phyloP scores from a whole-genome alignment of 2,797 vertebrate species.

The Otolemur crassicaudatus region DNA sequence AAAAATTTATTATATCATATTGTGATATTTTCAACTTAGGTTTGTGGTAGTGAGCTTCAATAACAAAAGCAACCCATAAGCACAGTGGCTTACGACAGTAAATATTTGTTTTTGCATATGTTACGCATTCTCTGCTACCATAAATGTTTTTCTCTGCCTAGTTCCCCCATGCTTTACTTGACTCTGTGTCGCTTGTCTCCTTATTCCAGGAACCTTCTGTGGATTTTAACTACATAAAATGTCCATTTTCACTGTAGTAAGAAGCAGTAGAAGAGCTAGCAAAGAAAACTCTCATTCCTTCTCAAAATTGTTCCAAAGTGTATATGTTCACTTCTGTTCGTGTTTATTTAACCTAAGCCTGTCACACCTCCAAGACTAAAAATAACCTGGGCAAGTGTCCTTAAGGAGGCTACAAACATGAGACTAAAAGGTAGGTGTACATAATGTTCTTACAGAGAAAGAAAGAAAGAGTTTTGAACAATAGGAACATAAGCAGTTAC shows the following conservation, averaged over 20 bases:
- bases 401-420: background rate
- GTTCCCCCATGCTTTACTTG: background rate
- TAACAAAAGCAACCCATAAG: background rate
- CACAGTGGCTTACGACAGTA: background rate
- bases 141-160: background rate
- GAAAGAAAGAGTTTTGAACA: background rate
- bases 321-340: background rate
- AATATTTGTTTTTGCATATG: background rate
- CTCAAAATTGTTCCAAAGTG: background rate
- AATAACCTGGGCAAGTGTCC: background rate
- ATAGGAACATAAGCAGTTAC: background rate
- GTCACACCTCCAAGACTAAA: background rate
- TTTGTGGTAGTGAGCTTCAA: background rate
- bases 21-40: background rate
- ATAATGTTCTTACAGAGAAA: background rate
- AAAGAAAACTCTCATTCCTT: background rate
- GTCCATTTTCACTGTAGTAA: background rate
- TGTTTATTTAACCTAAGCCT: background rate
- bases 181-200: background rate
- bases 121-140: background rate
- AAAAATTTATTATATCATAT: background rate
- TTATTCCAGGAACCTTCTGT: background rate
- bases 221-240: background rate
- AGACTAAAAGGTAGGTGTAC: background rate
- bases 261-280: too few species aligned